A percentile compares a stretch with the other conserved stretches of the same genome.
phyloP scores from a whole-genome alignment of 1,140 invertebrate genomes.

The Neodiprion virginianus region DNA sequence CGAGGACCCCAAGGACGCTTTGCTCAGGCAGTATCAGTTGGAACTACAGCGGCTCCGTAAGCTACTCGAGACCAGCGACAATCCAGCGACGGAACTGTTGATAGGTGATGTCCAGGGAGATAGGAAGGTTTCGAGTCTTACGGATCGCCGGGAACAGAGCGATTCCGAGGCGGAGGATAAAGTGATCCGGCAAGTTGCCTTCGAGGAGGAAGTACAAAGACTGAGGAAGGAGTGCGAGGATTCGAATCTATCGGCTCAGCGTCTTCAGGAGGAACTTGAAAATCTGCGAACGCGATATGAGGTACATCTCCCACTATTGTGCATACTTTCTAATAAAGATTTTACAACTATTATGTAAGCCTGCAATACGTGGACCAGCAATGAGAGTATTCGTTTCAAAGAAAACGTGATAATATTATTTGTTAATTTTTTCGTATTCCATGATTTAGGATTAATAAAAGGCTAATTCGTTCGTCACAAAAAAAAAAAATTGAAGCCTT shows the following conservation, averaged over 20 bases:
- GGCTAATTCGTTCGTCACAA: too few relatives aligned
- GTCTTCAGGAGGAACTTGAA: constrained; percentile 50
- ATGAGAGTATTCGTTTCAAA: too few relatives aligned
- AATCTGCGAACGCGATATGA: constrained; percentile 44
- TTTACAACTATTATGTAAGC: too few relatives aligned
- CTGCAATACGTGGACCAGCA: too few relatives aligned
- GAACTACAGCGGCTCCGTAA: constrained; percentile 80
- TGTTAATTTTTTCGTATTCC: too few relatives aligned
- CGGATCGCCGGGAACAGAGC: background rate
- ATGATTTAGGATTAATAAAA: too few relatives aligned
- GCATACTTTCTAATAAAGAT: too few relatives aligned
- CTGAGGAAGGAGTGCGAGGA: constrained; percentile 49
- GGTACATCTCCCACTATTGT: background rate
- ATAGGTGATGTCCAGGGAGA: background rate
- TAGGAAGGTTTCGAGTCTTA: background rate
- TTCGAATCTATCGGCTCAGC: constrained; percentile 49
- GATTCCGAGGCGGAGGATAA: background rate
- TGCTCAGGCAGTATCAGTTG: constrained; percentile 87
- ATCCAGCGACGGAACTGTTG: background rate
- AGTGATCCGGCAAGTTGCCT: constrained; percentile 19
- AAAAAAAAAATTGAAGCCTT: too few relatives aligned
- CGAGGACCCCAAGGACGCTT: constrained; percentile 92
- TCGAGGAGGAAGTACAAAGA: constrained; percentile 44
- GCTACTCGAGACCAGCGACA: constrained; percentile 65
- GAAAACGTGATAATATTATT: too few relatives aligned